Evolutionary conservation across 2,888 invertebrate species (phyloP), one percentile per base, ranked within the genome.

Genomic region (Watsonalla cultraria): DNA sequence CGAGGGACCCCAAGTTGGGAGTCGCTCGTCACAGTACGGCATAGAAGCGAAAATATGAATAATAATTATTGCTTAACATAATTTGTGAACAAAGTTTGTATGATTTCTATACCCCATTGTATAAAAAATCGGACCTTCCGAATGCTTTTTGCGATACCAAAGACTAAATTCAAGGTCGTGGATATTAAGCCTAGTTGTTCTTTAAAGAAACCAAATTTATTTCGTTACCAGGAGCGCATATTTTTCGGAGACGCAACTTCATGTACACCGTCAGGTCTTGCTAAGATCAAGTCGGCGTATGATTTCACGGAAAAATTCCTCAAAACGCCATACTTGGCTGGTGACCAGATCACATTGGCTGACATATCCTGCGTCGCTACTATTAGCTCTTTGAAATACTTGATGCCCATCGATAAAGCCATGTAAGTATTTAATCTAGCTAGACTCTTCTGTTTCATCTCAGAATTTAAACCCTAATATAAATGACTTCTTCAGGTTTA

Each of bases 291-390:
- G 2, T 51, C 58, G 5, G 74, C 66, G 0, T 78, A 77, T 50
- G 68, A 71, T 0, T 70, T 74, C 39, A 59, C 93, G 5, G 92
- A 94, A 47, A 84, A 76, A 14, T 92, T 84, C 61, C 72, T 93
- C n/a, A 76, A 80, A 6, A 82, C 77, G 7, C 70, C 83, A 9
- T 93, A 86, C 76, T 82, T 88, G 15, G 92, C 91, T 9, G 93
- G 93, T 0, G 82, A 92, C 47, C 70, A 86, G 49, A 56, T 92
- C 37, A 93, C 93, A 0, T 77, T 93, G 37, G 93, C 93, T 14
- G 93, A 93, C 65, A 79, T 92, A 50, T 81, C 88, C 54, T 82
- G 92, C 42, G 86, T 84, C 4, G 85, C 92, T 11, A 84, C 88
- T 14, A 75, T 92, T 34, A 86, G 88, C 56, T 74, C 91, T 5